phyloP scores from a whole-genome alignment of 1,140 invertebrate species.

The Trachymyrmex cornetzi region DNA sequence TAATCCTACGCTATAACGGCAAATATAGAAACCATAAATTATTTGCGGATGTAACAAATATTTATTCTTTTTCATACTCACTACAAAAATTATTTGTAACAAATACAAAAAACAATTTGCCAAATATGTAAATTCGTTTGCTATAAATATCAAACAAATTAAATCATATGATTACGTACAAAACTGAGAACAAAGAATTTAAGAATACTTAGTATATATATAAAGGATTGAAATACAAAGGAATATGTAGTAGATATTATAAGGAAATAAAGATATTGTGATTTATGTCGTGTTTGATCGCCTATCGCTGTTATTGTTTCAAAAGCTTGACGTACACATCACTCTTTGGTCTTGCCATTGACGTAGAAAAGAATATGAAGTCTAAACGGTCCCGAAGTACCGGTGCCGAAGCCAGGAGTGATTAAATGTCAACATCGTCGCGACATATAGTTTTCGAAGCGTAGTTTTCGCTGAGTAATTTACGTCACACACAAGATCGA shows the following conservation, averaged over 20 bases:
- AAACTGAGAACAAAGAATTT: not conserved
- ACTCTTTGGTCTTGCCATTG: not conserved
- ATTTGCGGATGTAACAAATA: too few relatives aligned
- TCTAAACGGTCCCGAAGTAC: slow-evolving; percentile 29
- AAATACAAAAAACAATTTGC: too few relatives aligned
- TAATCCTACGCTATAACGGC: too few relatives aligned
- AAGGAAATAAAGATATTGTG: slow-evolving; percentile 66
- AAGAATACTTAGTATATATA: not conserved
- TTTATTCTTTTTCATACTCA: too few relatives aligned
- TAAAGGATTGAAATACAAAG: not conserved
- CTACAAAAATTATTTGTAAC: too few relatives aligned
- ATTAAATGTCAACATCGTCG: slow-evolving; percentile 60
- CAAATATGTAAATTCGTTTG: too few relatives aligned
- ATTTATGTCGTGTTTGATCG: slow-evolving; percentile 54
- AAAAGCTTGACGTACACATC: slow-evolving; percentile 34
- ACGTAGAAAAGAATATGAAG: slow-evolving; percentile 37
- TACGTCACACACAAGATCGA: slow-evolving; percentile 9
- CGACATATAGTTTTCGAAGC: slow-evolving; percentile 19
- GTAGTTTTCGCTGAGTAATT: slow-evolving; percentile 48
- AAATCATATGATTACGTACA: not conserved
- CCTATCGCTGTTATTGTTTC: not conserved
- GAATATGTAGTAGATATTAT: slow-evolving; percentile 30
- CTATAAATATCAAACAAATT: not conserved
- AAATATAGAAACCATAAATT: too few relatives aligned
- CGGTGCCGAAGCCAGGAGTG: slow-evolving; percentile 37